Percentiles rank a stretch among this genome's conserved stretches.
Conservation (phyloP, 2,113 vertebrate genomes). For the Urocynchramus pylzowi region DNA sequence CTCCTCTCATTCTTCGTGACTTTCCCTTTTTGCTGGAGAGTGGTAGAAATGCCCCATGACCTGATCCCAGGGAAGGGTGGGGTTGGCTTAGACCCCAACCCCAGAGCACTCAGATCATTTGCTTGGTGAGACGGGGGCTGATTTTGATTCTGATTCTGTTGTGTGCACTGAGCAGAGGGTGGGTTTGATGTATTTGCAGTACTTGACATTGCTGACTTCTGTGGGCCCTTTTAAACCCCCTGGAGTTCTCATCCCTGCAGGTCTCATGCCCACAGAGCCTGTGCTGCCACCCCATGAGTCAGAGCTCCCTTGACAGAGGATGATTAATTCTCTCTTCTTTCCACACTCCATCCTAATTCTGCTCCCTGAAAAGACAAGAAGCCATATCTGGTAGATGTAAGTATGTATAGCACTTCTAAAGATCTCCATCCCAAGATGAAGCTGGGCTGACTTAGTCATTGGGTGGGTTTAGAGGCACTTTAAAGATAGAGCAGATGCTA, state of each 20-base stretch:
- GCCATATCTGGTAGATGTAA: background rate
- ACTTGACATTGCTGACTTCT: background rate
- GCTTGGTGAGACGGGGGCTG: background rate
- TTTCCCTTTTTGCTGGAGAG: background rate
- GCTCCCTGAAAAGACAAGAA: background rate
- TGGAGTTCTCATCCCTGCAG: background rate
- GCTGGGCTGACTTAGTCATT: background rate
- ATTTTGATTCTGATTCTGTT: background rate
- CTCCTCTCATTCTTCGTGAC: background rate
- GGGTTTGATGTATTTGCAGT: background rate
- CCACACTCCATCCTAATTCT: background rate
- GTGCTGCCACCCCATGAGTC: background rate
- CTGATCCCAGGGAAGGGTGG: background rate
- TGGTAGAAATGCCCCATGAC: background rate
- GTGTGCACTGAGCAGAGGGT: background rate
- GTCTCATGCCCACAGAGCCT: background rate
- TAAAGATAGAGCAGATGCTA: background rate
- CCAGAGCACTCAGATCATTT: background rate
- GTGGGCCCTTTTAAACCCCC: background rate
- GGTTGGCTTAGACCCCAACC: background rate
- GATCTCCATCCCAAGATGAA: background rate
- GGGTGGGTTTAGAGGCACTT: background rate
- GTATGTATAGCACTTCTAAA: background rate
- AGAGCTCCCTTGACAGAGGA: background rate
- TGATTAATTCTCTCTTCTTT: background rate